These are phyloP conservation scores for Tortrix viridana DNA, from an alignment of 2,888 invertebrate genomes.

Conservation along the genomic window DNA sequence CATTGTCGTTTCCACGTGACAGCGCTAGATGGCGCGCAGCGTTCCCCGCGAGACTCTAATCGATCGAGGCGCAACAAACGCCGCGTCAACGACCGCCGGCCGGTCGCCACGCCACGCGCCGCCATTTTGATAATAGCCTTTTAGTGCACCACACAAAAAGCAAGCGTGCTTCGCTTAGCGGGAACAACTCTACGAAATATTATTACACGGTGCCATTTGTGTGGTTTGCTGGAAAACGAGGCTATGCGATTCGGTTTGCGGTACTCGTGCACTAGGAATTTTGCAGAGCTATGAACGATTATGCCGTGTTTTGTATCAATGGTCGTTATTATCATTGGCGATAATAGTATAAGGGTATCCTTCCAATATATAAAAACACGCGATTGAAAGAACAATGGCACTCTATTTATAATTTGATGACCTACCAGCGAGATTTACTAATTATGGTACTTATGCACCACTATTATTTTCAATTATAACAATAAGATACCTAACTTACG, in stretches of 20 bases:
- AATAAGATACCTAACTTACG: too few species aligned
- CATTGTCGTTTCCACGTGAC: constrained; percentile 34
- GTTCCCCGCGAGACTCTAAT: constrained; percentile 53
- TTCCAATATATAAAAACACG: neutral
- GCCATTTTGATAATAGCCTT: constrained; percentile 79
- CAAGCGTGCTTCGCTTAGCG: constrained; percentile 34
- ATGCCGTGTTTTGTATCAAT: constrained; percentile 30
- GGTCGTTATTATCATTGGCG: constrained; percentile 27
- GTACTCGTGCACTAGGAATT: constrained; percentile 26
- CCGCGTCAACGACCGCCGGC: constrained; percentile 75
- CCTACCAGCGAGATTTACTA: constrained; percentile 16
- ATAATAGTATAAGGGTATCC: constrained; percentile 8
- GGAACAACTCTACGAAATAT: neutral
- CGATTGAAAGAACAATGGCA: constrained; percentile 6
- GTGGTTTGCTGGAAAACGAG: constrained; percentile 22
- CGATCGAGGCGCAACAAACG: constrained; percentile 52
- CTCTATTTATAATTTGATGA: constrained; percentile 27
- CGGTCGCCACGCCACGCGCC: constrained; percentile 58
- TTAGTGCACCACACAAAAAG: constrained; percentile 45
- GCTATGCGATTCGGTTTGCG: constrained; percentile 20
- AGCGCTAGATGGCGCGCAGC: constrained; percentile 62
- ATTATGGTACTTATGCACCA: neutral
- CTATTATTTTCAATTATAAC: neutral
- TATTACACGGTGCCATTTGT: neutral
- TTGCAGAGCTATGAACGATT: constrained; percentile 32